Evolutionary conservation across 2,888 invertebrate genomes (phyloP).

Genomic region (Acleris cristana): DNA sequence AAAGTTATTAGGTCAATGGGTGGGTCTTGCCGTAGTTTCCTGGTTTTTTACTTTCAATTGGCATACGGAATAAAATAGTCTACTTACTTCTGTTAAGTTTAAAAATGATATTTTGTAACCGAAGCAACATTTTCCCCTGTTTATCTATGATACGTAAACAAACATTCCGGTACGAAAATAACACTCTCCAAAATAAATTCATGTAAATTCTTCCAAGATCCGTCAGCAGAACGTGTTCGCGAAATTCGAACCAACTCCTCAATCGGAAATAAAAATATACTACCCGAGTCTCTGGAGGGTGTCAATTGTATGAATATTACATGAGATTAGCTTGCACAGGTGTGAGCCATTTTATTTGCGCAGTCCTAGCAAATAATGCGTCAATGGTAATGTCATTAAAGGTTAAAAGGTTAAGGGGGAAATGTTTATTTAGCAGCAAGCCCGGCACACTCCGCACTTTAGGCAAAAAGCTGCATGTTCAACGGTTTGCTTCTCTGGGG

Average conservation of each 20-base stretch:
- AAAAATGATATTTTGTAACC: too few species aligned
- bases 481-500: too few species aligned
- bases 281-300: constrained; percentile 39
- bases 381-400: constrained; percentile 20
- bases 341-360: constrained; percentile 41
- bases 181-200: not conserved
- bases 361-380: constrained; percentile 26
- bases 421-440: too few species aligned
- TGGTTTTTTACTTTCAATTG: too few species aligned
- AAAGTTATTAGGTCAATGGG: too few species aligned
- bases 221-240: not conserved
- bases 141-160: not conserved
- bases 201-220: not conserved
- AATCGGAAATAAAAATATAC: constrained; percentile 30
- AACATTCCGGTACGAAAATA: not conserved
- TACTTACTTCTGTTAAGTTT: too few species aligned
- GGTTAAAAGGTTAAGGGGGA: too few species aligned
- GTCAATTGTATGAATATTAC: constrained; percentile 53
- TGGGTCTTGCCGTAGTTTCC: too few species aligned
- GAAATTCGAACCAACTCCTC: constrained; percentile 15
- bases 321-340: constrained; percentile 49
- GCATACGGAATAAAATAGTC: too few species aligned
- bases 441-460: too few species aligned
- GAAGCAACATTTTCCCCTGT: not conserved
- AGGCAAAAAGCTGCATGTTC: too few species aligned